These are phyloP conservation scores for Aleiodes sp. DNA, from an alignment of 1,140 invertebrate genomes.

Conservation along the genomic window DNA sequence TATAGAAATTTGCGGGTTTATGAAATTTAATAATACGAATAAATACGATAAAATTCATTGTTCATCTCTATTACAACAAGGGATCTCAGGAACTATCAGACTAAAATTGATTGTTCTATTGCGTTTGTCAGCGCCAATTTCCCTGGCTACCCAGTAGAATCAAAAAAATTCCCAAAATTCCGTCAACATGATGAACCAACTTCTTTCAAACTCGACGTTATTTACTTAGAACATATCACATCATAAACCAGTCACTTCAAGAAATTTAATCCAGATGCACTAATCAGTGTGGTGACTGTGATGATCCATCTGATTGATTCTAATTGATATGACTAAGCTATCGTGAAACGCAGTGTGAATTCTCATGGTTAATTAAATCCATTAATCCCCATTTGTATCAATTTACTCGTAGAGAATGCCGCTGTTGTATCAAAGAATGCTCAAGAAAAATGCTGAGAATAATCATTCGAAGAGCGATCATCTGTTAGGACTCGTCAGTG, in stretches of 20 bases:
- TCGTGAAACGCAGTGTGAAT: not conserved
- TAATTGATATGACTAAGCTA: constrained; percentile 12
- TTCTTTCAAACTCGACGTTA: no score
- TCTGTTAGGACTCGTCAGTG: not conserved
- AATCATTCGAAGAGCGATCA: not conserved
- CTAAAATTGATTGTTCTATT: no score
- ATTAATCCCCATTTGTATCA: constrained; percentile 19
- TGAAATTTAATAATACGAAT: no score
- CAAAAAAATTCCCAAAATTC: no score
- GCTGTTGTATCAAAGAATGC: not conserved
- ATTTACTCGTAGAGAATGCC: not conserved
- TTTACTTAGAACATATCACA: not conserved
- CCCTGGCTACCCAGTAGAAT: no score
- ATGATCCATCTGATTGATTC: constrained; percentile 21
- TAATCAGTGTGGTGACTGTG: not conserved
- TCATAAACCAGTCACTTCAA: not conserved
- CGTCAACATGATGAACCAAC: no score
- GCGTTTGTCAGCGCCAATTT: no score
- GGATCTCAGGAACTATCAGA: no score
- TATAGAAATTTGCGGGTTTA: no score
- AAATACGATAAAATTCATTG: no score
- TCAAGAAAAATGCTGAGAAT: no score
- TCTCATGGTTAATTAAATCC: constrained; percentile 7
- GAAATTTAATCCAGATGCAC: constrained; percentile 14
- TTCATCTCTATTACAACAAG: no score